phyloP scores from a whole-genome alignment of 2,113 vertebrate genomes.

The Hystrix brachyura region DNA sequence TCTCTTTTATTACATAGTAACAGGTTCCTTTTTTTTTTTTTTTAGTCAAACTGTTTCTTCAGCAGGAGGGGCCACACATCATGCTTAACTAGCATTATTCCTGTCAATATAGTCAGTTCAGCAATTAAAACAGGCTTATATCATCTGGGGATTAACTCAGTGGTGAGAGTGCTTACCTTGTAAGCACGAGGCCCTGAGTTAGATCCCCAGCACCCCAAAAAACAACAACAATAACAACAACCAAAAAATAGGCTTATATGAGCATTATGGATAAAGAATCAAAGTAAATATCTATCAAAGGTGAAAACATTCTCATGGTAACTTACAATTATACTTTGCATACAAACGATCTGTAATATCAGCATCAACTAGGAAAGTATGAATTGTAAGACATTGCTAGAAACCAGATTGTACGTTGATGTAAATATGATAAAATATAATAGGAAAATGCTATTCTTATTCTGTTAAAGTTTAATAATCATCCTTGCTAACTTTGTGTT shows the following conservation, averaged over 20 bases:
- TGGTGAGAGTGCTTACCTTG: too few species aligned
- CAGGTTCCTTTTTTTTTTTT: background rate
- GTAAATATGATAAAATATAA: background rate
- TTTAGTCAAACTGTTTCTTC: background rate
- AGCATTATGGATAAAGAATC: background rate
- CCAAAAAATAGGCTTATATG: background rate
- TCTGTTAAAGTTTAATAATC: background rate
- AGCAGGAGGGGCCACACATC: background rate
- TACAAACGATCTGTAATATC: background rate
- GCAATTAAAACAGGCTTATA: background rate
- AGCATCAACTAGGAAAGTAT: background rate
- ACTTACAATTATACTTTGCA: background rate
- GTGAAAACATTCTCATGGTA: background rate
- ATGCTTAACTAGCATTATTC: background rate
- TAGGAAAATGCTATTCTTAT: background rate
- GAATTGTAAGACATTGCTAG: background rate
- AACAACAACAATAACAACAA: too few species aligned
- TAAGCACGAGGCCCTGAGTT: too few species aligned
- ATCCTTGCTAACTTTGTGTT: background rate
- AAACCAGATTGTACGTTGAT: background rate
- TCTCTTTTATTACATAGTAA: background rate
- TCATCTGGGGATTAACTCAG: background rate
- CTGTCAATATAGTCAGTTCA: constrained; percentile 30
- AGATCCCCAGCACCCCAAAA: too few species aligned
- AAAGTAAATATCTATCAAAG: background rate